Evolutionary conservation across 2,797 vertebrate genomes (phyloP), one percentile per base, ranked within the genome.

Genomic region (Borostomias antarcticus): DNA sequence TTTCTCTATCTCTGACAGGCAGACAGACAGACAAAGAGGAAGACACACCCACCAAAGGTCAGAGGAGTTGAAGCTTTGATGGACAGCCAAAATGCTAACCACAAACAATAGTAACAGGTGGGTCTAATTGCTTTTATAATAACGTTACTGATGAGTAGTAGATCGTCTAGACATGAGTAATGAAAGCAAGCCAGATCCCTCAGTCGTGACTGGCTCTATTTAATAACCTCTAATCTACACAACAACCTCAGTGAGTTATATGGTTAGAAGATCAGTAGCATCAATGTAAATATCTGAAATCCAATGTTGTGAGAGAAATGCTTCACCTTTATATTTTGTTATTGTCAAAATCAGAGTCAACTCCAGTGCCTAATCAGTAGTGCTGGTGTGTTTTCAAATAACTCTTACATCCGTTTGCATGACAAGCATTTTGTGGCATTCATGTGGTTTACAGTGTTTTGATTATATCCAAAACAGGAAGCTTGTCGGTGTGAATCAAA

Each of bases 381-480:
- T 67, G 43, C 66, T 67, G 62, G 33, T 62, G 70, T 58, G 58
- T 71, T 32, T 77, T 67, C 59, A 79, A 83, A 85, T 79, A 85
- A 85, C 83, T 82, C 80, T 78, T 76, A 66, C 73, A 79, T 75
- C 62, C 66, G 79, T 80, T 83, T 80, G 77, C 69, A 80, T 84
- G 83, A 87, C 80, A 85, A 86, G 74, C 75, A 79, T 81, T n/a
- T n/a, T n/a, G n/a, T n/a, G n/a, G n/a, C 86, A 91, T 91, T 91
- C 89, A 88, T 82, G 87, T 89, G 84, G 90, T 86, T 91, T 91
- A 89, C 86, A 84, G 85, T 90, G 85, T 85, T 83, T 85, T 94
- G 93, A 93, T 93, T 94, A 90, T 89, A 75, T 82, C 84, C 91
- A 91, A 91, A 89, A 90, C 88, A 86, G 76, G 84, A 89, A 85